Evolutionary conservation across 2,888 invertebrate genomes (phyloP).

Genomic region (Lasioglossum leucozonium): DNA sequence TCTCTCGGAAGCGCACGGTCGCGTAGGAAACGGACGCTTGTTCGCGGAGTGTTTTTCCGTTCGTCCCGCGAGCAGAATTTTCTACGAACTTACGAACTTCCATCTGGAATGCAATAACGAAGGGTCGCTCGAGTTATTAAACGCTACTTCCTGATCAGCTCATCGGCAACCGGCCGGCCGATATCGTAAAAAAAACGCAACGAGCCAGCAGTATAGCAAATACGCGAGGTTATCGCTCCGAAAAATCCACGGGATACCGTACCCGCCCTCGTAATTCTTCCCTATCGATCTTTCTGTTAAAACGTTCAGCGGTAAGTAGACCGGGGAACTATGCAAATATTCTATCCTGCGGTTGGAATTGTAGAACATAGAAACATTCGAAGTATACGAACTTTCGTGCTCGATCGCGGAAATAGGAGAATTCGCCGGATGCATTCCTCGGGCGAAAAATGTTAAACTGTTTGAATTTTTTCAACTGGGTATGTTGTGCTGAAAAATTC

Average conservation of each 20-base stretch:
- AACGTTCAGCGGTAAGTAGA: background rate
- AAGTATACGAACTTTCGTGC: background rate
- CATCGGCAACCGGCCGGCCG: constrained; percentile 10
- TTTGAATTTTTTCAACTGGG: no score
- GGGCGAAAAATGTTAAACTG: background rate
- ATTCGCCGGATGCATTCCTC: background rate
- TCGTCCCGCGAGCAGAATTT: constrained; percentile 35
- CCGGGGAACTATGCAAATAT: background rate
- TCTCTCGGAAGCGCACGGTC: background rate
- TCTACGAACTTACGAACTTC: constrained; percentile 43
- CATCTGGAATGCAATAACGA: constrained; percentile 40
- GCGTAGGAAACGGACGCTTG: constrained; percentile 11
- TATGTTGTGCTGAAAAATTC: background rate
- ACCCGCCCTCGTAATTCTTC: background rate
- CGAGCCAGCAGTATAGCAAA: background rate
- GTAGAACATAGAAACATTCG: background rate
- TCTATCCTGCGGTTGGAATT: background rate
- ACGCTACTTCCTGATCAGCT: constrained; percentile 30
- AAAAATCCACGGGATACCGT: constrained; percentile 4
- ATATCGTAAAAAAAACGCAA: constrained; percentile 17
- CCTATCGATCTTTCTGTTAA: background rate
- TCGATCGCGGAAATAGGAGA: background rate
- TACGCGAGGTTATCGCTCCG: background rate
- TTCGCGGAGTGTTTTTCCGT: constrained; percentile 32
- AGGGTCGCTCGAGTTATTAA: constrained; percentile 30